Evolutionary conservation across 2,888 invertebrate species (phyloP).

Genomic region (Meandrusa payeni): DNA sequence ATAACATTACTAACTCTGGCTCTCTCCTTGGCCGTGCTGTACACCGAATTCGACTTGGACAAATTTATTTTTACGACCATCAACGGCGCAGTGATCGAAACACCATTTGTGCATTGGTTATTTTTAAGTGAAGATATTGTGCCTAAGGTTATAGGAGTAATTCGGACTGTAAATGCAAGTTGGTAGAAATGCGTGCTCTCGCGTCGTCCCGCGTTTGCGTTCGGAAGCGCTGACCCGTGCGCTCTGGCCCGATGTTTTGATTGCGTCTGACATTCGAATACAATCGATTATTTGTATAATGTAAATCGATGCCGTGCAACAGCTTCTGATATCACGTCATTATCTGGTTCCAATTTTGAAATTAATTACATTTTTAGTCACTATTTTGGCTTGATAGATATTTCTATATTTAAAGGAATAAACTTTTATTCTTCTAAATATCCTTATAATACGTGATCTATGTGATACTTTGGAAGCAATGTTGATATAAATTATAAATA

Average conservation of each 20-base stretch:
- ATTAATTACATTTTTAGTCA: constrained; percentile 42
- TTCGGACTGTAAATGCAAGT: constrained; percentile 5
- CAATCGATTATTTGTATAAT: constrained; percentile 75
- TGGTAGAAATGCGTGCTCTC: constrained; percentile 50
- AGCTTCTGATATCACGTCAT: constrained; percentile 39
- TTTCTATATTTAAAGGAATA: no score
- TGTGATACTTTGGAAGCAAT: no score
- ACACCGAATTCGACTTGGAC: constrained; percentile 41
- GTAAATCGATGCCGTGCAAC: constrained; percentile 55
- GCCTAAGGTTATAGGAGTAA: constrained; percentile 1
- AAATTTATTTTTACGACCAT: constrained; percentile 29
- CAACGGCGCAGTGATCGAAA: background rate
- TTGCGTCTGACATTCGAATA: constrained; percentile 74
- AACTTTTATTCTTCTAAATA: no score
- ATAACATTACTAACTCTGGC: constrained; percentile 52
- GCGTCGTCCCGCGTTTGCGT: constrained; percentile 69
- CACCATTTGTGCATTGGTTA: background rate
- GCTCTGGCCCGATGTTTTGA: constrained; percentile 64
- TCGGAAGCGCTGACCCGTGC: constrained; percentile 74
- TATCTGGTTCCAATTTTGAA: constrained; percentile 46
- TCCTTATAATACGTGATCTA: no score
- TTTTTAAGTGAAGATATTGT: constrained; percentile 4
- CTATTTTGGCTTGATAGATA: no score
- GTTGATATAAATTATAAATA: no score
- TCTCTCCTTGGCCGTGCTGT: constrained; percentile 58